Evolutionary conservation across 2,113 vertebrate genomes (phyloP).

Genomic region (Phyllostomus discolor): DNA sequence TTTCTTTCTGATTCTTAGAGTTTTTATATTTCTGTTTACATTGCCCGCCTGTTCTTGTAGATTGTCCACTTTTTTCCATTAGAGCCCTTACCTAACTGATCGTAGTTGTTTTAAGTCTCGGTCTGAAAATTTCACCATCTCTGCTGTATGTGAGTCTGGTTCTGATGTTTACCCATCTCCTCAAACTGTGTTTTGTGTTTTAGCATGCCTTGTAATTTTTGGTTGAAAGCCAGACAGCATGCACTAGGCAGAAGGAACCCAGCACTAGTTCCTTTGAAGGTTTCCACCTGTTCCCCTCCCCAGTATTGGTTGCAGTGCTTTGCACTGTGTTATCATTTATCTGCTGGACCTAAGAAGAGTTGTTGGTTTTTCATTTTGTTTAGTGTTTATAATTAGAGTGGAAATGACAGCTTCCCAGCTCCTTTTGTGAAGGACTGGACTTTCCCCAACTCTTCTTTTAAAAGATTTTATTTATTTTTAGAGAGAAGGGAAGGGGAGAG

Average conservation of each 20-base stretch:
- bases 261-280: not conserved
- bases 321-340: not conserved
- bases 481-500: too few species aligned
- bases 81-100: not conserved
- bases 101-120: not conserved
- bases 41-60: not conserved
- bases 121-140: not conserved
- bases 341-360: not conserved
- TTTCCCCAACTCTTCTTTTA: not conserved
- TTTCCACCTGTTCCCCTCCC: not conserved
- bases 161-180: not conserved
- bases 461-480: too few species aligned
- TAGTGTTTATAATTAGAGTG: not conserved
- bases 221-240: not conserved
- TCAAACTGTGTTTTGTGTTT: not conserved
- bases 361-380: not conserved
- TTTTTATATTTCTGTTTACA: not conserved
- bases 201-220: not conserved
- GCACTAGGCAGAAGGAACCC: not conserved
- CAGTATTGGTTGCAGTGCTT: not conserved
- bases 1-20: not conserved
- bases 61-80: not conserved
- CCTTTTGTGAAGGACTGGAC: not conserved
- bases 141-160: not conserved
- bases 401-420: not conserved